Evolutionary conservation across 2,113 vertebrate genomes (phyloP), one percentile per base, ranked within the genome.

Genomic region (Tursiops truncatus): DNA sequence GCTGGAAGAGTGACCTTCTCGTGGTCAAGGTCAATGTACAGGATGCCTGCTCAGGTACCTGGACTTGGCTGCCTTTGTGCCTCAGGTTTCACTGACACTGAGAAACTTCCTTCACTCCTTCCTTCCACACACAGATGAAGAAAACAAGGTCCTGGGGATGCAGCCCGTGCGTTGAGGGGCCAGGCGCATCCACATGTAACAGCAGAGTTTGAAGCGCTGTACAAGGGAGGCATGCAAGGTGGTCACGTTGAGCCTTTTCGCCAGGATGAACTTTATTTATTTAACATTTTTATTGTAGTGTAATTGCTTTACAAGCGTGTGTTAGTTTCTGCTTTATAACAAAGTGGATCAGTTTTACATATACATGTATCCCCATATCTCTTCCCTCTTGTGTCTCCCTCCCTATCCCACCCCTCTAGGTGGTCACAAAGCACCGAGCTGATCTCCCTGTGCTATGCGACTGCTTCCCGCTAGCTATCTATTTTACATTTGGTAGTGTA

Each of bases 21-120:
- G 62, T 5, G 67, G 73, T 36, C 67, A 23, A 56, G 20, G 63
- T 53, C 33, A 9, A 21, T 0, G 0, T 15, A n/a, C 5, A 62
- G 14, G 5, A 7, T 25, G 5, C 0, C 3, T 3, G 14, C 58
- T 41, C 2, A 1, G 10, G 26, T 38, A 15, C 28, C 53, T 60
- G 44, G 79, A 23, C 17, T 0, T 13, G 36, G 28, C 10, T 62
- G 65, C 41, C 36, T 33, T 28, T 1, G 5, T 58, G 28, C 68
- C 26, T 41, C n/a, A 0, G 89, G 21, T 15, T 88, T 60, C 77
- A 2, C 8, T 3, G 71, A 81, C 13, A 9, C 31, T 7, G 11
- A 36, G 82, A 67, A 25, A 31, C 38, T 7, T 36, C 63, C 58
- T 28, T 12, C 20, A 31, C 47, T 60, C 5, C 60, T 53, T 18